Evolutionary conservation across 1,140 invertebrate genomes (phyloP).

Genomic region (Cylas formicarius): DNA sequence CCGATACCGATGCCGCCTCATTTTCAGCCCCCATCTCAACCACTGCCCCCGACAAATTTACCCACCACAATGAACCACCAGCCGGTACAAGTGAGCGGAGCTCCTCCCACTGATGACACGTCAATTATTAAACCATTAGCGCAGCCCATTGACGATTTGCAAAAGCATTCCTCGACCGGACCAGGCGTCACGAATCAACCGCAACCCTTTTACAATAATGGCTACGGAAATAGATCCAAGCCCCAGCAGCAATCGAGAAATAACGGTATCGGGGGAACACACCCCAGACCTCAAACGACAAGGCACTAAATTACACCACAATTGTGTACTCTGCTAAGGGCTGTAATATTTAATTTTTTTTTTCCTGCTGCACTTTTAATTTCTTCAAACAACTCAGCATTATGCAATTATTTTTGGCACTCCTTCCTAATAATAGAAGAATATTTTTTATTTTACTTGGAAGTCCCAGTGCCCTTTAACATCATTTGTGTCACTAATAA

Average conservation of each 20-base stretch:
- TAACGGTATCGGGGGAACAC: conserved; percentile 15
- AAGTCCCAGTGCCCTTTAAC: too few relatives aligned
- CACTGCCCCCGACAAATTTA: conserved; percentile 17
- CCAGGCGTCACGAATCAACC: conserved; percentile 27
- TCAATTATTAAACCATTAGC: conserved; percentile 1
- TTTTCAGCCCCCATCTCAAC: conserved; percentile 20
- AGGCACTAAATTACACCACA: too few relatives aligned
- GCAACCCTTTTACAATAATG: conserved; percentile 36
- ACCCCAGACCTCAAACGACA: conserved; percentile 11
- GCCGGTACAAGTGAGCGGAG: conserved; percentile 17
- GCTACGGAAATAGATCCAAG: conserved; percentile 32
- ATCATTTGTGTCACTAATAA: too few relatives aligned
- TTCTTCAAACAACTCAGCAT: too few relatives aligned
- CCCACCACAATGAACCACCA: conserved; percentile 19
- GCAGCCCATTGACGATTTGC: conserved; percentile 15
- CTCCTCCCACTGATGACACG: conserved; percentile 10
- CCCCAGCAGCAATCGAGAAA: conserved; percentile 16
- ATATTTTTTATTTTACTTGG: too few relatives aligned
- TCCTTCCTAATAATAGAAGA: too few relatives aligned
- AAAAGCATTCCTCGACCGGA: conserved; percentile 22
- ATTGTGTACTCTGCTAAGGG: too few relatives aligned
- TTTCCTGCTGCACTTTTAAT: too few relatives aligned
- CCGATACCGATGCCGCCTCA: conserved; percentile 36
- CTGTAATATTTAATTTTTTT: too few relatives aligned
- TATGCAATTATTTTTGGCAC: too few relatives aligned